A percentile compares a stretch with the other conserved stretches of the same genome.
phyloP scores from a whole-genome alignment of 2,113 vertebrate genomes.

The Cyanoramphus novaezelandiae region DNA sequence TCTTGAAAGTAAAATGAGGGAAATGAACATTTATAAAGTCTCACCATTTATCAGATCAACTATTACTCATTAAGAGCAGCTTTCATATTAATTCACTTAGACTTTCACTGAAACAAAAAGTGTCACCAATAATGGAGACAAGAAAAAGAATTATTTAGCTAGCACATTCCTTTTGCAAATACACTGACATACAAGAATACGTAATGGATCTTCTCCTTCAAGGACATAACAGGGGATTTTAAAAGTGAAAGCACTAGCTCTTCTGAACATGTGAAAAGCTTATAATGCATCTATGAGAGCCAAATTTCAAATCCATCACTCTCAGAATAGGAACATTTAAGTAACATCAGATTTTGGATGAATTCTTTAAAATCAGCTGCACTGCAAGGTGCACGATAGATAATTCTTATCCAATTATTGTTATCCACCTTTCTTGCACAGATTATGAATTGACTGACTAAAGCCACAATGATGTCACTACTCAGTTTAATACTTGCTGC shows the following conservation, averaged over 20 bases:
- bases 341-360: not conserved
- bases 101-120: constrained; percentile 42
- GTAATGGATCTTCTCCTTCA: not conserved
- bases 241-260: not conserved
- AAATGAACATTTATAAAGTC: not conserved
- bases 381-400: not conserved
- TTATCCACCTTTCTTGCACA: not conserved
- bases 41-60: constrained; percentile 11
- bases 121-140: not conserved
- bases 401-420: constrained; percentile 1
- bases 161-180: not conserved
- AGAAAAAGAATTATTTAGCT: not conserved
- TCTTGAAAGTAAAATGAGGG: constrained; percentile 7
- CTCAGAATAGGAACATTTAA: constrained; percentile 16
- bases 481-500: not conserved
- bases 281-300: not conserved
- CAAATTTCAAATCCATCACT: constrained; percentile 11
- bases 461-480: not conserved
- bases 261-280: not conserved
- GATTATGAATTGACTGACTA: not conserved
- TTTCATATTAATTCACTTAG: constrained; percentile 12
- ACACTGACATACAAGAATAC: not conserved
- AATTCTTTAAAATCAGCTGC: constrained; percentile 7
- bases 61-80: constrained; percentile 11
- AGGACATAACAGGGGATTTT: not conserved